These are phyloP conservation scores for Andinoacara biseriatus DNA, from an alignment of 2,113 vertebrate species.

Conservation along the genomic window DNA sequence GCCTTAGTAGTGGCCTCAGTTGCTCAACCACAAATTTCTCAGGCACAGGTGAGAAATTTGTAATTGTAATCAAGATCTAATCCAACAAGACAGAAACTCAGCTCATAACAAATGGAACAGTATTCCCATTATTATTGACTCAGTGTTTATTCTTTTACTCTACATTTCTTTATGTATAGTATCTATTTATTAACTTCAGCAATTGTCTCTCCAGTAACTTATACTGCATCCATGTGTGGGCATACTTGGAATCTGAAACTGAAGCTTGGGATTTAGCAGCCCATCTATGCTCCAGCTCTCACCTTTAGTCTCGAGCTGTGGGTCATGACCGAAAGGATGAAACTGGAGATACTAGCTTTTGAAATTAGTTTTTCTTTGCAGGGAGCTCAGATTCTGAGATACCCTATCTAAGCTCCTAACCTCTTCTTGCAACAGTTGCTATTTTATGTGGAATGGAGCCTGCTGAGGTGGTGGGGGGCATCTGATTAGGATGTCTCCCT, in stretches of 20 bases:
- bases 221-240: not conserved
- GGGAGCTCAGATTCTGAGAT: conserved; percentile 40
- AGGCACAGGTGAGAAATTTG: not conserved
- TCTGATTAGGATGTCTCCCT: conserved; percentile 60
- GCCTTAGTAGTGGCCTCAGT: too few relatives aligned
- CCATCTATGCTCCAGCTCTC: conserved; percentile 22
- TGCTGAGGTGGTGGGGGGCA: conserved; percentile 35
- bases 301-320: conserved; percentile 38
- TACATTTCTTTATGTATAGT: not conserved
- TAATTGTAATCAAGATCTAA: not conserved
- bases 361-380: conserved; percentile 50
- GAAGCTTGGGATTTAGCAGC: conserved; percentile 13
- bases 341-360: conserved; percentile 33
- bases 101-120: conserved; percentile 24
- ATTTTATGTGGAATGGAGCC: conserved; percentile 39
- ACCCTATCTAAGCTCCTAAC: conserved; percentile 43
- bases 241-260: conserved; percentile 9
- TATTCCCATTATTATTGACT: conserved; percentile 25
- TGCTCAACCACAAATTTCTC: not conserved
- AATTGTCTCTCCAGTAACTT: not conserved
- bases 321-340: conserved; percentile 47
- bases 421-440: conserved; percentile 39
- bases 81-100: not conserved
- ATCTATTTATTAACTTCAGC: not conserved
- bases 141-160: not conserved